A percentile compares a stretch with the other conserved stretches of the same genome.
These are phyloP conservation scores for Nebria brevicollis DNA, from an alignment of 2,888 invertebrate genomes.

Conservation along the genomic window DNA sequence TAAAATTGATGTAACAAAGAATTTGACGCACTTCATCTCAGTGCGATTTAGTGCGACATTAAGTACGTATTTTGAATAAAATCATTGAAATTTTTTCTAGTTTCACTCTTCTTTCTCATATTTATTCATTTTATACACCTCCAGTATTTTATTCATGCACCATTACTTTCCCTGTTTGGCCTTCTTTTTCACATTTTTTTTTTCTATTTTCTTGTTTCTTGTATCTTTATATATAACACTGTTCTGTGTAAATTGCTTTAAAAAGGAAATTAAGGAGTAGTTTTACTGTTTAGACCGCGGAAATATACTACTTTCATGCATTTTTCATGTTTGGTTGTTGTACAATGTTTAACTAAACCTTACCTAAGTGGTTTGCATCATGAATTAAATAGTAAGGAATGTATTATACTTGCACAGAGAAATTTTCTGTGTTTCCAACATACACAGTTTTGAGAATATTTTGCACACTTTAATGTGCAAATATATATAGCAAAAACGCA, in stretches of 20 bases:
- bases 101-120: neutral
- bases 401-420: neutral
- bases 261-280: neutral
- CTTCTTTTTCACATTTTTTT: neutral
- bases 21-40: neutral
- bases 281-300: neutral
- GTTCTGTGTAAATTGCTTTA: neutral
- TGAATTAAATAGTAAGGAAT: neutral
- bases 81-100: neutral
- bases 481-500: too few species aligned
- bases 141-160: neutral
- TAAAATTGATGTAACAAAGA: neutral
- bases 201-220: neutral
- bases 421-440: neutral
- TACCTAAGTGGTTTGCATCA: neutral
- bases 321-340: neutral
- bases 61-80: neutral
- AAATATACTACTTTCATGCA: neutral
- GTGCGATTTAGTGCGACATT: neutral
- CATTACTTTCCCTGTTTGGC: neutral
- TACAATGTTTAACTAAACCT: neutral
- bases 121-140: neutral
- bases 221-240: neutral
- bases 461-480: too few species aligned
- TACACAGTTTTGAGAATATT: neutral